Evolutionary conservation across 2,888 invertebrate species (phyloP).

Genomic region (Reticulitermes lucifugus): DNA sequence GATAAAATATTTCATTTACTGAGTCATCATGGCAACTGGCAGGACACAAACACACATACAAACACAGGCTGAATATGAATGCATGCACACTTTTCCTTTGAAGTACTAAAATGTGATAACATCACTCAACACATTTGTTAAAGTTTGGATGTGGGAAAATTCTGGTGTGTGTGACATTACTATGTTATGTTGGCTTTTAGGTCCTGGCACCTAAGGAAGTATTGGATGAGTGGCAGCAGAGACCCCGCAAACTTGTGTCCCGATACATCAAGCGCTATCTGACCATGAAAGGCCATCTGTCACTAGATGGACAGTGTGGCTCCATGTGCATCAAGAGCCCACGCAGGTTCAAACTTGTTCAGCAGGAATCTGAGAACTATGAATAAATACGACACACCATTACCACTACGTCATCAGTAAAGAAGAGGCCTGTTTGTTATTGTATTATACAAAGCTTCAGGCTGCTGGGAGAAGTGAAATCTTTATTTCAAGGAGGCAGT

Average conservation of each 20-base stretch:
- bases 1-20: no score
- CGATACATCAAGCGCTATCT: constrained; percentile 86
- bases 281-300: constrained; percentile 80
- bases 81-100: no score
- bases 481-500: no score
- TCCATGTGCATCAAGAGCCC: constrained; percentile 88
- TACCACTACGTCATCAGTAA: not conserved
- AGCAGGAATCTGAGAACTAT: constrained; percentile 91
- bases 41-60: no score
- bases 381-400: constrained; percentile 70
- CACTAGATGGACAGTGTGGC: constrained; percentile 76
- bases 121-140: no score
- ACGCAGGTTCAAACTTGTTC: constrained; percentile 87
- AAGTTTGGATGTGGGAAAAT: no score
- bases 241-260: constrained; percentile 87
- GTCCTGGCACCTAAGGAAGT: constrained; percentile 90
- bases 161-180: no score
- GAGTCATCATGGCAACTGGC: no score
- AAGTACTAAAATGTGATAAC: no score
- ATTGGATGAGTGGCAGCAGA: constrained; percentile 89
- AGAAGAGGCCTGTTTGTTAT: not conserved
- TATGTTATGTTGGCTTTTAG: constrained; percentile 64
- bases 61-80: no score
- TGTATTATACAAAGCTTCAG: no score
- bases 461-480: no score